A percentile compares a stretch with the other conserved stretches of the same genome.
phyloP scores from a whole-genome alignment of 2,888 invertebrate genomes.

The Drosophila sordidula region DNA sequence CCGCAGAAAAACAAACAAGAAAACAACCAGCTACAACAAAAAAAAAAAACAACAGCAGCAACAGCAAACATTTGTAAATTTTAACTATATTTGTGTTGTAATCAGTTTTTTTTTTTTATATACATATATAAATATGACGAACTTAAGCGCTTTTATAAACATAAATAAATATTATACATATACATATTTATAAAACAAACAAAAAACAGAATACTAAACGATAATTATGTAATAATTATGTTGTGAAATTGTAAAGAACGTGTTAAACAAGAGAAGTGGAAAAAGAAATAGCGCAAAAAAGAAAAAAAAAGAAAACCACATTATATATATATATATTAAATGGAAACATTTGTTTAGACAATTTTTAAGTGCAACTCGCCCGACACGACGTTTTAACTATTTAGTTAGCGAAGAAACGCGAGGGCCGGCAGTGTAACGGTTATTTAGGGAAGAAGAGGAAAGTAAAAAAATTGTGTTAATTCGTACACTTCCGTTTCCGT shows the following conservation, averaged over 20 bases:
- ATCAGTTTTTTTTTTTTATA: constrained; percentile 7
- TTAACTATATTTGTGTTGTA: constrained; percentile 14
- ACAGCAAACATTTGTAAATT: constrained; percentile 19
- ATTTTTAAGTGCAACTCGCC: constrained; percentile 45
- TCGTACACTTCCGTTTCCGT: constrained; percentile 38
- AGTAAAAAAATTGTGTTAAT: constrained; percentile 31
- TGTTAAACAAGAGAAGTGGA: constrained; percentile 30
- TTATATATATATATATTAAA: constrained; percentile 30
- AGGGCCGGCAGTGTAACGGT: constrained; percentile 17
- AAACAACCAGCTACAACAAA: not conserved
- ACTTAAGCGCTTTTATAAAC: constrained; percentile 37
- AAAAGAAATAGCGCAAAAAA: constrained; percentile 63
- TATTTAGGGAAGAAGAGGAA: constrained; percentile 13
- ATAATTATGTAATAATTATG: constrained; percentile 72
- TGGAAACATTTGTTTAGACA: constrained; percentile 59
- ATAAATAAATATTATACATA: constrained; percentile 29
- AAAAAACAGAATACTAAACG: constrained; percentile 27
- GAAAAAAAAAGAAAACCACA: constrained; percentile 4
- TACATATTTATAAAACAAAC: constrained; percentile 31
- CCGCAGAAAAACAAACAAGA: not conserved
- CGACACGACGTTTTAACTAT: constrained; percentile 21
- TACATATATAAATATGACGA: constrained; percentile 3
- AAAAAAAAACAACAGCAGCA: not conserved
- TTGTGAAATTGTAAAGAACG: constrained; percentile 63
- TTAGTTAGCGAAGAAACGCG: not conserved